Conservation (phyloP, 2,113 vertebrate genomes). For the Tichodroma muraria region DNA sequence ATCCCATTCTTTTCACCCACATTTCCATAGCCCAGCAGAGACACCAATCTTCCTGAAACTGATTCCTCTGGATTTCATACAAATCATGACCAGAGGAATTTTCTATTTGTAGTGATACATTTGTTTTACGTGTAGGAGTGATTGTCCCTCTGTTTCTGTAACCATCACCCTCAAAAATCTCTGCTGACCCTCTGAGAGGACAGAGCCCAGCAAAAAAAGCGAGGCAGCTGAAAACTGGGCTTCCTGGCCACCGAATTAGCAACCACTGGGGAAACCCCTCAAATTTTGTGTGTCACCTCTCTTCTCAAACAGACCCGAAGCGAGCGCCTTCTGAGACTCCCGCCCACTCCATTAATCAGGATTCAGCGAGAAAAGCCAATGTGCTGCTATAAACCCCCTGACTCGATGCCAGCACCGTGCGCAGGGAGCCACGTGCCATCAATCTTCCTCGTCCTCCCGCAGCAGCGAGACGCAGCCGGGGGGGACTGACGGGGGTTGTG, state of each 20-base stretch:
- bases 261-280: background rate
- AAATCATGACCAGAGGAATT: background rate
- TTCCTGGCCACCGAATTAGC: background rate
- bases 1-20: background rate
- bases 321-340: background rate
- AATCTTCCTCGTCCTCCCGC: background rate
- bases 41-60: background rate
- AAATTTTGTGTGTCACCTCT: background rate
- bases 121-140: background rate
- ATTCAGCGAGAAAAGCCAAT: constrained; percentile 40
- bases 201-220: background rate
- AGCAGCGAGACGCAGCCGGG: background rate
- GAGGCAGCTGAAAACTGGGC: background rate
- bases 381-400: constrained; percentile 10
- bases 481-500: background rate
- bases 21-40: background rate
- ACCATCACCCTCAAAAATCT: background rate
- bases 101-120: background rate
- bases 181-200: background rate
- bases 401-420: background rate
- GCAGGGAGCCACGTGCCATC: background rate
- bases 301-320: background rate
- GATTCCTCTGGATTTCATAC: background rate
- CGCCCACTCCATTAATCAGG: constrained; percentile 58
- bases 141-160: background rate